phyloP scores from a whole-genome alignment of 2,888 invertebrate species.

The Trichogramma evanescens region DNA sequence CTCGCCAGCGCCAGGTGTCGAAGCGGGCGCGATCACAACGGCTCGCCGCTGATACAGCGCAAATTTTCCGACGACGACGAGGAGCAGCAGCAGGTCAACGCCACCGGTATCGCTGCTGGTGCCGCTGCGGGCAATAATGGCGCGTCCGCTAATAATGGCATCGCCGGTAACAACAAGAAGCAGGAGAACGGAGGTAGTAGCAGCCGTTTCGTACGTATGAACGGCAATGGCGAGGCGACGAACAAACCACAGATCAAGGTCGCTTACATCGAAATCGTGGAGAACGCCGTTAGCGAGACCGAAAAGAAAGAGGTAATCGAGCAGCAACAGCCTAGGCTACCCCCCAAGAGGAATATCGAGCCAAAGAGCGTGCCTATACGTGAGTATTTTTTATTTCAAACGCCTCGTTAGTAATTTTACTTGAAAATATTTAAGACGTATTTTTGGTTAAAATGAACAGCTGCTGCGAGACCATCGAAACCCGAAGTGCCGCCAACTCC shows the following conservation, averaged over 20 bases:
- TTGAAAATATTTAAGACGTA: background rate
- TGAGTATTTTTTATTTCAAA: constrained; percentile 4
- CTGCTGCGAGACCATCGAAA: constrained; percentile 46
- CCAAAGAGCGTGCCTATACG: constrained; percentile 9
- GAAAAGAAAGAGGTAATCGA: constrained; percentile 27
- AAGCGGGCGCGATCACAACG: constrained; percentile 70
- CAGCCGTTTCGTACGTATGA: background rate
- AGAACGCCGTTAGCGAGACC: constrained; percentile 35
- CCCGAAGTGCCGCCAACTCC: constrained; percentile 27
- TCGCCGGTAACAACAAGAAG: background rate
- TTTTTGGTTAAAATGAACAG: constrained; percentile 21
- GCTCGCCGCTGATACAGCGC: constrained; percentile 66
- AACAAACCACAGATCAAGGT: constrained; percentile 34
- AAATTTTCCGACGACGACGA: constrained; percentile 52
- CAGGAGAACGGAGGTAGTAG: background rate
- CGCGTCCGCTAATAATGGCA: constrained; percentile 21
- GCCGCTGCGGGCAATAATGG: constrained; percentile 21
- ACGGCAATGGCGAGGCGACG: constrained; percentile 13
- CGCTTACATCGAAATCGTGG: constrained; percentile 40
- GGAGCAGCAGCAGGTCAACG: constrained; percentile 26
- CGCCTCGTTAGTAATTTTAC: background rate
- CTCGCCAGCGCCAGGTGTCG: constrained; percentile 79
- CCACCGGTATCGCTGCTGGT: constrained; percentile 15
- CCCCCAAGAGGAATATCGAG: constrained; percentile 16
- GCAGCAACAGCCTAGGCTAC: constrained; percentile 10